Evolutionary conservation across 2,797 vertebrate genomes (phyloP), one percentile per base, ranked within the genome.

Genomic region (Xyrichtys novacula): DNA sequence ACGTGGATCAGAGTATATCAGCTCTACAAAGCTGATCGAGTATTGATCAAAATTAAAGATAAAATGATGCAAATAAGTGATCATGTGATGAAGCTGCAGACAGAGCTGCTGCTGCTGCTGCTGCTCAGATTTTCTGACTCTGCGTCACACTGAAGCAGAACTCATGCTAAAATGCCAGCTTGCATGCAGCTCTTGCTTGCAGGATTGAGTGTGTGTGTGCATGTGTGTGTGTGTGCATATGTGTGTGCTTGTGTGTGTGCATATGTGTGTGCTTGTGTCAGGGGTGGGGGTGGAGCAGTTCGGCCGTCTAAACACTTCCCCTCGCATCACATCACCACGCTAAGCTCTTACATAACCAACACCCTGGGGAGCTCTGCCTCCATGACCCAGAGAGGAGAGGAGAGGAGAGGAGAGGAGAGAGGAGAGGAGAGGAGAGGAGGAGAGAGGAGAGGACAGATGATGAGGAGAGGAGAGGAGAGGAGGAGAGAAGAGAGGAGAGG

Each of bases 321-420:
- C 44, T 56, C 52, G 14, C 67, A 80, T 84, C 79, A 78, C 58
- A 79, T 86, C 84, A 83, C 56, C 70, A 72, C 52, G 40, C 75
- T 66, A 63, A 58, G 74, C 28, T 66, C 49, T 85, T 84, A 81
- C 74, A 74, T 88, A 86, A 86, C 63, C 60, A 44, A 46, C 52
- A 56, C 64, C 72, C 66, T 20, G 64, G 47, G 75, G 74, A 75
- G 52, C 34, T 68, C 36, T 31, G 32, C 43, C 60, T 71, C 57
- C 55, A 65, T 53, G 66, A 77, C 68, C 71, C 29, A 15, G 36
- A 54, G 50, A 47, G 54, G 26, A 14, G 65, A 19, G 12, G 16
- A 10, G 50, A 28, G 16, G 23, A 0, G 12, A 20, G 2, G n/a
- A 43, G 1, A 5, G 23, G 5, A 15, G 10, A n/a, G 14, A 32